Base-by-base conservation (phyloP, 2,888 invertebrate species). In the Epirrhoe alternata region DNA sequence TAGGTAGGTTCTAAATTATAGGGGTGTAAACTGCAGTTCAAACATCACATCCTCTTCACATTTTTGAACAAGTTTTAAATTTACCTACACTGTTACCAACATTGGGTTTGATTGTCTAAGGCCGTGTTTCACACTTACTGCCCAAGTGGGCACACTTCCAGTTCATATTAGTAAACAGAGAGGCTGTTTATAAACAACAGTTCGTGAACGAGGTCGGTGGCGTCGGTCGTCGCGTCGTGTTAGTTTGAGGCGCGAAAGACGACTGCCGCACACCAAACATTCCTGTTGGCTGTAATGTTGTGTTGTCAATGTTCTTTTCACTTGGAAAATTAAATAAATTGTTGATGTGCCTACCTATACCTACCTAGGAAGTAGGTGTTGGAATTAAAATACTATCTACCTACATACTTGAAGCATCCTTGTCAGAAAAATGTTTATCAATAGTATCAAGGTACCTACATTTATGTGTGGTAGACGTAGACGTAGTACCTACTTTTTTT, bases 141-240 rank as follows among this genome's bases (percentile, higher is more conserved):
- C 77, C 78, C 75, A 74, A 77, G 66, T 70, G 76, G 78, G 76
- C 80, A 69, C 71, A 71, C 71, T 75, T 74, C 60, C 42, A 33
- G 66, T 50, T 66, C 77, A 77, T 79, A 74, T 75, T 80, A 77
- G 79, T 78, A 79, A 80, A 68, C 64, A 64, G 24, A 51, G 12
- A 17, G 51, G 10, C 61, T 70, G 69, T 73, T 71, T 70, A 66
- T 63, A 71, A 69, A 71, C 65, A 72, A 17, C 50, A 61, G 66
- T 31, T 45, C 50, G 54, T 64, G 16, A 53, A 49, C 60, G 31
- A 54, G 50, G 38, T 51, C 30, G 33, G 62, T 59, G n/a, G 6
- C 14, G 47, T 47, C 7, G 35, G 47, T 59, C 7, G 24, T 24
- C 60, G 42, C 59, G 64, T 59, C 59, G 31, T 42, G 54, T 50